Base-by-base conservation (phyloP, 53 echinoderm and acorn worm species). In the Zoroaster sp. region DNA sequence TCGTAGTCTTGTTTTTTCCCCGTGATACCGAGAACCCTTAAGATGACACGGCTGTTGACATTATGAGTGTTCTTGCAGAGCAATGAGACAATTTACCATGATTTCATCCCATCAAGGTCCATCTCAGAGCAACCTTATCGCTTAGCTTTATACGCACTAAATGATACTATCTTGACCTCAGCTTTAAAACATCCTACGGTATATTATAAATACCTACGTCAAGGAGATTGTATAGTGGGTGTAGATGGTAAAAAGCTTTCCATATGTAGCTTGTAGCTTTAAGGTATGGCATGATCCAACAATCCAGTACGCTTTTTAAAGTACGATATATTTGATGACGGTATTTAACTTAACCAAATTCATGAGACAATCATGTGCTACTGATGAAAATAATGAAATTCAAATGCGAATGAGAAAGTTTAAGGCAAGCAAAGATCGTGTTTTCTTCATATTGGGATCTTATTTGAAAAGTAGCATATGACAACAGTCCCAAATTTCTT, bases 21-120 rank as follows among this genome's bases (percentile, higher is more conserved):
- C 38, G 40, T 36, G 78, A 21, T 21, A 30, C 18, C 12, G 39
- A 81, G 81, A 78, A 81, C 81, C 66, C 81, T 81, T 67, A 81
- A 11, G 40, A 79, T 63, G 79, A 79, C 81, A 81, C 81, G 81
- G 81, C 67, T 81, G 66, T 81, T 81, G 67, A 66, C 81, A 81
- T 38, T 40, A 41, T 17, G 43, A 81, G 81, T 81, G 81, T 67
- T 81, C 41, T 30, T 67, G 81, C 66, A 81, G 33, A 18, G 42
- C 65, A 40, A 17, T 17, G 52, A 53, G 35, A 53, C 45, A 35
- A 34, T 30, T 28, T 43, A 30, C 42, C 74, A 30, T 14, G 28
- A 43, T 12, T 43, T 42, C 14, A 21, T 17, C 43, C 74, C 74
- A 74, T 40, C 43, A 45, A 43, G 18, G 10, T 7, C 7, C 40